Evolutionary conservation across 1,140 invertebrate genomes (phyloP).

Genomic region (Eufriesea mexicana): DNA sequence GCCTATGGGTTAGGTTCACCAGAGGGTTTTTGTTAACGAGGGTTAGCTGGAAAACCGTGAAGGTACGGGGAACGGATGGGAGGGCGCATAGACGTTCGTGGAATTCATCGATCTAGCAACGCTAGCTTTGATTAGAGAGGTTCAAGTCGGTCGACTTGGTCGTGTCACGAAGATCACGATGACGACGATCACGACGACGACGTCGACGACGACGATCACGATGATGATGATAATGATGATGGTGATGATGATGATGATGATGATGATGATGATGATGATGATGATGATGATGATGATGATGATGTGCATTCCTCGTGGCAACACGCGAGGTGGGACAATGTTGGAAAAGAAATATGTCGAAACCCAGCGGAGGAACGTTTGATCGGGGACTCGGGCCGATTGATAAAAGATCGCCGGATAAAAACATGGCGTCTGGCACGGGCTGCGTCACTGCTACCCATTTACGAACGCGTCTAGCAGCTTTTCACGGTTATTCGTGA

Average conservation of each 20-base stretch:
- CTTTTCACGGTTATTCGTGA: conserved; percentile 20
- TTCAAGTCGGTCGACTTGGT: background rate
- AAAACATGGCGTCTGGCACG: background rate
- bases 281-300: conserved; percentile 38
- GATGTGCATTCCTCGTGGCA: conserved; percentile 49
- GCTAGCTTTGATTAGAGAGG: conserved; percentile 55
- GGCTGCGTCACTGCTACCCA: background rate
- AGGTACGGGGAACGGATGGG: background rate
- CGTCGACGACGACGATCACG: conserved; percentile 41
- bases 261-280: conserved; percentile 40
- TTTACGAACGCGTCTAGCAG: background rate
- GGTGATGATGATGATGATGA: conserved; percentile 46
- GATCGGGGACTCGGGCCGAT: conserved; percentile 12
- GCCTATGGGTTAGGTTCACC: conserved; percentile 10
- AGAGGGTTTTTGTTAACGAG: conserved; percentile 45
- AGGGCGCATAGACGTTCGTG: conserved; percentile 1
- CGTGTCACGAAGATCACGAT: background rate
- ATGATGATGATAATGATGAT: conserved; percentile 31
- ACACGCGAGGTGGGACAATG: background rate
- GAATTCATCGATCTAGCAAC: conserved; percentile 46
- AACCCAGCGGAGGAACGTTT: conserved; percentile 11
- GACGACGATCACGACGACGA: conserved; percentile 3
- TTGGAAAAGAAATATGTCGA: conserved; percentile 29
- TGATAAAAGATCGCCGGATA: conserved; percentile 37
- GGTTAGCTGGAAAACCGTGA: conserved; percentile 6